Conservation (phyloP, 30 jellyfish, hydroid and myxozoan genomes). For the Hydra vulgaris region DNA sequence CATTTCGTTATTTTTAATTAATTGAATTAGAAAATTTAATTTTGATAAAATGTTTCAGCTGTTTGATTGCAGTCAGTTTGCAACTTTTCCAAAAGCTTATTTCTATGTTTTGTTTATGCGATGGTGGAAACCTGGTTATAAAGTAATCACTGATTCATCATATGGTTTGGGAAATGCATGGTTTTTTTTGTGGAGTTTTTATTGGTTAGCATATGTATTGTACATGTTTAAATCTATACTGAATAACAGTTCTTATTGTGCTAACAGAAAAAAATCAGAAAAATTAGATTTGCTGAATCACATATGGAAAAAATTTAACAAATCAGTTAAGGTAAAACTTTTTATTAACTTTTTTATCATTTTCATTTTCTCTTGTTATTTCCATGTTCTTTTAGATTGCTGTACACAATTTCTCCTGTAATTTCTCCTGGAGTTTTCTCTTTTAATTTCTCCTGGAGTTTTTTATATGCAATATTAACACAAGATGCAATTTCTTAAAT, state of each 20-base stretch:
- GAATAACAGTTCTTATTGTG: not conserved
- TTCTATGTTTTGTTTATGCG: not conserved
- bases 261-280: not conserved
- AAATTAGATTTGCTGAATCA: not conserved
- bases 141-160: not conserved
- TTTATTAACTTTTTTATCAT: not conserved
- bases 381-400: not conserved
- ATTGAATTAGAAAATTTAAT: too few species aligned
- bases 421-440: too few species aligned
- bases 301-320: slow-evolving; percentile 1
- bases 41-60: too few species aligned
- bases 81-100: not conserved
- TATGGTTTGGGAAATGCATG: slow-evolving; percentile 13
- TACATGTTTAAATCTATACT: slow-evolving; percentile 4
- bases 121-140: slow-evolving; percentile 11
- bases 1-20: too few species aligned
- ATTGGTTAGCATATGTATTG: slow-evolving; percentile 5
- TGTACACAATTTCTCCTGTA: too few species aligned
- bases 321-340: not conserved
- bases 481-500: too few species aligned
- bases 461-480: too few species aligned
- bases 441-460: too few species aligned
- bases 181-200: slow-evolving; percentile 12
- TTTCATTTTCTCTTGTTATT: too few species aligned
- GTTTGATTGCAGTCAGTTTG: not conserved